A percentile compares a stretch with the other conserved stretches of the same genome.
These are phyloP conservation scores for Leptinotarsa lineolata DNA, from an alignment of 1,140 invertebrate genomes.

Conservation along the genomic window DNA sequence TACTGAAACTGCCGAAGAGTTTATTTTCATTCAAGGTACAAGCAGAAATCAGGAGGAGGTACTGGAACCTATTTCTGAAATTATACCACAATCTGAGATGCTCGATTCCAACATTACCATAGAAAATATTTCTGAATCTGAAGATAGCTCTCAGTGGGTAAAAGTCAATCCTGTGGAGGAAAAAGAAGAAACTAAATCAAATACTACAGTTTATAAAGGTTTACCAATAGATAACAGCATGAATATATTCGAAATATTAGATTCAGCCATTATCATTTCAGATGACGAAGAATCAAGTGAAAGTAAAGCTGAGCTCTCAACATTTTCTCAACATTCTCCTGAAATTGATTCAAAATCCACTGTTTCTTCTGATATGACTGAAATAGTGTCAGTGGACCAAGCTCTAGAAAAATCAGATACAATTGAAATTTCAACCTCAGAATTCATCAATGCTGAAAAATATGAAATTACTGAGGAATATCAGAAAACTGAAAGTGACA, in stretches of 20 bases:
- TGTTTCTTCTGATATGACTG: too few species aligned
- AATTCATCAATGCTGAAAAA: too few species aligned
- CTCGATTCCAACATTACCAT: neutral
- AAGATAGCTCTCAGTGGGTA: conserved; percentile 29
- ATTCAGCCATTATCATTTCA: neutral
- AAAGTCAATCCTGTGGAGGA: neutral
- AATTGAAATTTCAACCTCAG: too few species aligned
- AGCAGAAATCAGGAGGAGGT: conserved; percentile 12
- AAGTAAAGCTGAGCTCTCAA: too few species aligned
- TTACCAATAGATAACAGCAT: conserved; percentile 13
- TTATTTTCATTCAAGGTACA: conserved; percentile 38
- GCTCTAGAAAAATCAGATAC: too few species aligned
- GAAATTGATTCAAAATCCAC: too few species aligned
- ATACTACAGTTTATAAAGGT: neutral
- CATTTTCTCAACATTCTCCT: too few species aligned
- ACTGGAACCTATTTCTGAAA: neutral
- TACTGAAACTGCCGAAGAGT: conserved; percentile 40
- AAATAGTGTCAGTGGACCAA: too few species aligned
- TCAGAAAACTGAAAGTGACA: too few species aligned
- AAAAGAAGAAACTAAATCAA: neutral
- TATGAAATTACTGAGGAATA: too few species aligned
- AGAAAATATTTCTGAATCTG: conserved; percentile 19
- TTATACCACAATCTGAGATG: neutral
- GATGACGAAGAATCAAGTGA: neutral
- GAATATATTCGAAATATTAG: conserved; percentile 3